Evolutionary conservation across 2,888 invertebrate species (phyloP), one percentile per base, ranked within the genome.

Genomic region (Anthophora plumipes): DNA sequence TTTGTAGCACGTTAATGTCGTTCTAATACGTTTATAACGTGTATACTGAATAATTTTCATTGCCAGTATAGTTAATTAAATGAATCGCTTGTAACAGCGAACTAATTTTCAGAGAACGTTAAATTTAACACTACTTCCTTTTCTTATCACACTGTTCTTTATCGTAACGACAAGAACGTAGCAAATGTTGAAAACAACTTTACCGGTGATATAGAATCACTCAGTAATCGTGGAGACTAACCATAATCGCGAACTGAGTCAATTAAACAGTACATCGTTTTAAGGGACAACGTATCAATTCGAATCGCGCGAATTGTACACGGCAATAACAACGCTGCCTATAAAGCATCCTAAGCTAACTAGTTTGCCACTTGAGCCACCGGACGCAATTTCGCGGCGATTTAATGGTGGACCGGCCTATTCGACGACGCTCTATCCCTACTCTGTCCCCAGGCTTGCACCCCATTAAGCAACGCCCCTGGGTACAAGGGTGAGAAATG

Each of bases 401-500:
- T 86, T 84, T 80, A 82, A 78, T 75, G 78, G 82, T 69, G 79
- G 71, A 83, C 72, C 61, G 71, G 82, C 78, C 82, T 82, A 84
- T 74, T 81, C 86, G 81, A 66, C 72, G 77, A 80, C 60, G 77
- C n/a, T 46, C 14, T 59, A 68, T 31, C 67, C 72, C 73, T 50
- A 25, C 72, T 17, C 52, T 64, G 43, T 41, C 77, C 82, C 85
- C 82, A 72, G 82, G 83, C 86, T 89, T 84, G 88, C 89, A 88
- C 89, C 89, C 90, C 90, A 90, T 90, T 90, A 86, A 90, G 80
- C 87, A 84, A 82, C 86, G 88, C 87, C 88, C 84, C 83, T 79
- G 80, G 84, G 81, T 88, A 89, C 89, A 88, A 89, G 89, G 88
- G 90, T 90, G 90, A 90, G 89, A 92, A 92, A 91, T 91, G 90